phyloP scores from a whole-genome alignment of 1,140 invertebrate species.

The Drosophila suzukii region DNA sequence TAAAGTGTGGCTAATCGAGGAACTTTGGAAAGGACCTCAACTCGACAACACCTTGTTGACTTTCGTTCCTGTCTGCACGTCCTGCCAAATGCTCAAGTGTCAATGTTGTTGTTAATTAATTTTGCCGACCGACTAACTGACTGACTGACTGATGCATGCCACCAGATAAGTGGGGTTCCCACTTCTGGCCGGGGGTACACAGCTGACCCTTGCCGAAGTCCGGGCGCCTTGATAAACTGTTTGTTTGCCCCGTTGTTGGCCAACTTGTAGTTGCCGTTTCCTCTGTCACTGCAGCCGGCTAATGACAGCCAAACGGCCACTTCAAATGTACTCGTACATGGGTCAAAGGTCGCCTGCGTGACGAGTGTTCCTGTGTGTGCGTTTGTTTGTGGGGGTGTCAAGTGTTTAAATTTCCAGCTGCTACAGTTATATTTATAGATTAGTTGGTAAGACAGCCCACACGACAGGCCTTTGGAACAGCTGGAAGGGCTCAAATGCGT shows the following conservation, averaged over 20 bases:
- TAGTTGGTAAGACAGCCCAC: not conserved
- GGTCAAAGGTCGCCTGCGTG: slow-evolving; percentile 35
- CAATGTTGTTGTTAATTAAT: slow-evolving; percentile 83
- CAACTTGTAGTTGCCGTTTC: slow-evolving; percentile 37
- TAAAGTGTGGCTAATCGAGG: slow-evolving; percentile 37
- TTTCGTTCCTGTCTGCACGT: slow-evolving; percentile 59
- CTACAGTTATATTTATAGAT: slow-evolving; percentile 43
- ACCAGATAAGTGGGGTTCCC: slow-evolving; percentile 59
- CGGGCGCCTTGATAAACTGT: slow-evolving; percentile 46
- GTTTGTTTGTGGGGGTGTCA: slow-evolving; percentile 14
- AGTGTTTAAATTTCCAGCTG: slow-evolving; percentile 76
- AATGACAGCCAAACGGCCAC: slow-evolving; percentile 68
- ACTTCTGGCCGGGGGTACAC: slow-evolving; percentile 1
- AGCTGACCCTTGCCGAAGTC: slow-evolving; percentile 42
- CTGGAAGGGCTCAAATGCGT: no score
- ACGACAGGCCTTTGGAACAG: no score
- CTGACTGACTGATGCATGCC: slow-evolving; percentile 75
- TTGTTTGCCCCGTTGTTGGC: slow-evolving; percentile 45
- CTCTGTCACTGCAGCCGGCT: slow-evolving; percentile 49
- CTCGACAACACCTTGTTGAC: slow-evolving; percentile 75
- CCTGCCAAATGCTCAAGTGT: slow-evolving; percentile 79
- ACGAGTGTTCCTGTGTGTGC: slow-evolving; percentile 41
- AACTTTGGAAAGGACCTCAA: slow-evolving; percentile 50
- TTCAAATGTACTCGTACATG: slow-evolving; percentile 37
- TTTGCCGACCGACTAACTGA: slow-evolving; percentile 55